phyloP scores from a whole-genome alignment of 1,140 invertebrate species.

The Papilio aristodemus region DNA sequence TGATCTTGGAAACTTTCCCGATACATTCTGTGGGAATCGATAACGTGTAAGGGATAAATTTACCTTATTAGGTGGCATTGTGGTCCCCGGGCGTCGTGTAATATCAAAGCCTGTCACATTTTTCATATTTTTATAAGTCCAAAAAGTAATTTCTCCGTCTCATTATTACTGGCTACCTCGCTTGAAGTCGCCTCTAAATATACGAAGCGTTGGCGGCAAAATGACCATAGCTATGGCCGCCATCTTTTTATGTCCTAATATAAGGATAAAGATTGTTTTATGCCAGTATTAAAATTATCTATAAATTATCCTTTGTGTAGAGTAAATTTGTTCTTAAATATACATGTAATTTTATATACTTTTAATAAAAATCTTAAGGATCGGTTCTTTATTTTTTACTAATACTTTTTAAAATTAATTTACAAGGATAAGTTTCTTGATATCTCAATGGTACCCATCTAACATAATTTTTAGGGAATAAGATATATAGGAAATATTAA shows the following conservation, averaged over 20 bases:
- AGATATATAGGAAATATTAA: no score
- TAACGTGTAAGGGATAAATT: conserved; percentile 28
- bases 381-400: no score
- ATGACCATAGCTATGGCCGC: conserved; percentile 36
- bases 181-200: conserved; percentile 69
- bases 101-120: conserved; percentile 32
- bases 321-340: neutral
- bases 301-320: neutral
- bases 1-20: neutral
- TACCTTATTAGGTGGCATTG: conserved; percentile 31
- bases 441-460: no score
- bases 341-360: neutral
- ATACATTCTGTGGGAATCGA: conserved; percentile 24
- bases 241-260: conserved; percentile 6
- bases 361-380: no score
- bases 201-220: conserved; percentile 70
- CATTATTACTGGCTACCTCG: conserved; percentile 40
- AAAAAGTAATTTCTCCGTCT: conserved; percentile 36
- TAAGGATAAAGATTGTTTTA: conserved; percentile 1
- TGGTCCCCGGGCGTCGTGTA: conserved; percentile 19
- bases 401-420: no score
- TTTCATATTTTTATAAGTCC: conserved; percentile 35
- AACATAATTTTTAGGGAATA: no score
- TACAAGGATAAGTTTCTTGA: no score
- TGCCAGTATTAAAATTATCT: neutral